Evolutionary conservation across 1,140 invertebrate genomes (phyloP).

Genomic region (Cotesia typhae): DNA sequence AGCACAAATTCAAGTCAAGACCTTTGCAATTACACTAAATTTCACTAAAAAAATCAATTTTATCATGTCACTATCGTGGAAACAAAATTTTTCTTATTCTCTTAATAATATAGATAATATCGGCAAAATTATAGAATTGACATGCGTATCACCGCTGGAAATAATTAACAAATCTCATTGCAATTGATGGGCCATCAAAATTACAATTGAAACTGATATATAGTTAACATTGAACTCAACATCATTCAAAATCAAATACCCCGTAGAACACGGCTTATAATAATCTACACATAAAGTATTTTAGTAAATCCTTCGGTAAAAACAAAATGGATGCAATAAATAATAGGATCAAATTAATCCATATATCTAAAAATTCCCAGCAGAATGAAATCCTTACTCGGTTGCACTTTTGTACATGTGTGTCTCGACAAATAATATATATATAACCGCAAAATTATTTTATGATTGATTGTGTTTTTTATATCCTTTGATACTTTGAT

Average conservation of each 20-base stretch:
- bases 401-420: not conserved
- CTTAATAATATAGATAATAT: too few relatives aligned
- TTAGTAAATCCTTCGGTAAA: too few relatives aligned
- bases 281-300: not conserved
- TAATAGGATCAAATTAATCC: not conserved
- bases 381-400: not conserved
- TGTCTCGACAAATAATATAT: not conserved
- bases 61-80: too few relatives aligned
- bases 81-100: too few relatives aligned
- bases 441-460: conserved; percentile 2
- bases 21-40: too few relatives aligned
- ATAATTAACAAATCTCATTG: conserved; percentile 3
- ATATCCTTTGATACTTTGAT: not conserved
- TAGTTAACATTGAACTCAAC: conserved; percentile 23
- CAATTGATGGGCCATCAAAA: conserved; percentile 28
- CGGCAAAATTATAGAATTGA: not conserved
- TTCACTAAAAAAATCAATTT: too few relatives aligned
- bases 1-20: too few relatives aligned
- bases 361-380: not conserved
- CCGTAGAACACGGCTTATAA: conserved; percentile 15
- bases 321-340: not conserved
- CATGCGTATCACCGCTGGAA: not conserved
- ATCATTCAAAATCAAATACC: not conserved
- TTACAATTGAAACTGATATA: conserved; percentile 14
- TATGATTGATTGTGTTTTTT: conserved; percentile 1